Evolutionary conservation across 1,140 invertebrate species (phyloP), one percentile per base, ranked within the genome.

Genomic region (Brachionus asplanchnoidis): DNA sequence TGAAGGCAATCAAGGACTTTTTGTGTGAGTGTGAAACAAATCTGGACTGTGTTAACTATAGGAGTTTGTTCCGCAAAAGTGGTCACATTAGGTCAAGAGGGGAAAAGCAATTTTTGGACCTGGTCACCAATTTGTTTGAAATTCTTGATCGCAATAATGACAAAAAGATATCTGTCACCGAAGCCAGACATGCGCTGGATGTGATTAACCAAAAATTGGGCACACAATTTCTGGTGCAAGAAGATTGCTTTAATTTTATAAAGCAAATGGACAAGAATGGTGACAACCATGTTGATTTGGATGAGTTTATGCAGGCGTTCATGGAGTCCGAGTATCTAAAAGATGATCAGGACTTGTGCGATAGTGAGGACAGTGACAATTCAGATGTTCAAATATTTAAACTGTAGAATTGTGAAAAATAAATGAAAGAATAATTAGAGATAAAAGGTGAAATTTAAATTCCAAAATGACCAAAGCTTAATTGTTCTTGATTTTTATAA

Each of bases 1-100:
- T 73, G 36, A 73, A 73, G 36, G 40, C 68, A 17, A 73, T 73
- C 20, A 73, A 73, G 32, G 68, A 73, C n/a, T 40, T 73, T 40
- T 73, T 73, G 36, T 73, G 68, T 40, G 68, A 73, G n/a, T 73
- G 68, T 73, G 68, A 73, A 42, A 40, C 68, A n/a, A 73, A 73
- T 40, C 20, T 73, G 3, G 68, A 73, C 20, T 73, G 28, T 40
- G 68, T 73, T 8, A 73, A 73, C 17, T 73, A 73, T 73, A 42
- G 14, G 32, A 73, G 68, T 42, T 20, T 73, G 36, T 73, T 73
- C 32, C 3, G 14, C 40, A 42, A 40, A 20, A 17, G n/a, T 11
- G 36, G 20, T 11, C 14, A 17, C 7, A 1, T 20, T 9, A 40
- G 36, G 9, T 40, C 68, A 17, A 17, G 20, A 7, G 68, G 23